Base-by-base conservation (phyloP, 2,888 invertebrate species). In the Malacosoma neustria region DNA sequence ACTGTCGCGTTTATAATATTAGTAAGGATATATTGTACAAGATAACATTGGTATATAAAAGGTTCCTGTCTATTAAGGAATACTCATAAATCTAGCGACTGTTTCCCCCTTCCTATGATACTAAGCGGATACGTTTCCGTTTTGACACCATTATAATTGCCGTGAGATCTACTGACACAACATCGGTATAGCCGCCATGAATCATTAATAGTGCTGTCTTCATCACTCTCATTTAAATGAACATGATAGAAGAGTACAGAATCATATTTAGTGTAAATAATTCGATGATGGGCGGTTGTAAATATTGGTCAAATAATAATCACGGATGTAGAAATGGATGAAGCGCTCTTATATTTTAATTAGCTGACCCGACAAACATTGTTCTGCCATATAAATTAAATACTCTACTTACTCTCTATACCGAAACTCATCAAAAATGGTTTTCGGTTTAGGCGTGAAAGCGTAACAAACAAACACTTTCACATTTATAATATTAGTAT, bases 81-180 rank as follows among this genome's bases (percentile, higher is more conserved):
- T 51, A 57, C 51, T 45, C 54, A 63, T 64, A 59, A 64, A 63
- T 63, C 45, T 45, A 33, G 29, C 13, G 38, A 44, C 41, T 42
- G 42, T 45, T 51, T 56, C 55, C 72, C 60, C 51, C 57, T 60
- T 54, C 47, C 59, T 49, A 51, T 42, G 34, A 41, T 45, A 45
- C 43, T 54, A 44, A 48, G 46, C 63, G 68, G 73, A 74, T 67
- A 64, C 61, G 57, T 66, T 72, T 81, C 82, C 82, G 80, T 59
- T 74, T 72, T 67, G 62, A 72, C 73, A 68, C 62, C 50, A 45
- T 56, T 57, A 63, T 72, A 73, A 79, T 75, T 70, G 64, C 61
- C 75, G 79, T 79, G 81, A 63, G 80, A 79, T 29, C 33, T 45
- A 35, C 30, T 37, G 44, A 32, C 55, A 46, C 46, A 43, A 50